phyloP scores from a whole-genome alignment of 1,140 invertebrate genomes.

The Sinella curviseta region DNA sequence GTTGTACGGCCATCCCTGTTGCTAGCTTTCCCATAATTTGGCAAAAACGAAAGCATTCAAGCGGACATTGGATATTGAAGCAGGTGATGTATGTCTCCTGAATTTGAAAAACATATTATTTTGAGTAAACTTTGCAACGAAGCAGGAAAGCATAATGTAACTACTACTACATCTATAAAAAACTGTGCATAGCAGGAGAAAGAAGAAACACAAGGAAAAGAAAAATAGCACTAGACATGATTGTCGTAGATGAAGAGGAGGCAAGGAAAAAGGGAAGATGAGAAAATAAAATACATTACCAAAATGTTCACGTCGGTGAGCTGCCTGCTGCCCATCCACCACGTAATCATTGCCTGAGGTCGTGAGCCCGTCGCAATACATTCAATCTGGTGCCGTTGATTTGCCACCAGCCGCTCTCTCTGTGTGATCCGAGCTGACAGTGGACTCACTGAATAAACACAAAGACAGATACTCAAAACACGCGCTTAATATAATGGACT shows the following conservation, averaged over 20 bases:
- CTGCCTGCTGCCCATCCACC: constrained; percentile 50
- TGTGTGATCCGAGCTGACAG: constrained; percentile 46
- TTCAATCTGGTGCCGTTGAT: constrained; percentile 48
- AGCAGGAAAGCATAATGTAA: too few species aligned
- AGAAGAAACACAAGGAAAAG: not conserved
- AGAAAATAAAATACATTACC: constrained; percentile 39
- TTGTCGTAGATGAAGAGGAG: too few species aligned
- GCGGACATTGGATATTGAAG: too few species aligned
- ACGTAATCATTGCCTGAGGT: constrained; percentile 50
- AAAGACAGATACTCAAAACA: constrained; percentile 17
- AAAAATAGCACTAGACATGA: not conserved
- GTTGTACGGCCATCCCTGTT: too few species aligned
- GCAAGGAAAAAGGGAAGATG: too few species aligned
- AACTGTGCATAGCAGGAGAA: too few species aligned
- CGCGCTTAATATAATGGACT: too few species aligned
- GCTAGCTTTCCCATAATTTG: too few species aligned
- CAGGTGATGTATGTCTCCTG: too few species aligned
- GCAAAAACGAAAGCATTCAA: too few species aligned
- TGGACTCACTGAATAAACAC: constrained; percentile 44
- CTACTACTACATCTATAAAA: too few species aligned
- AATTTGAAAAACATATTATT: too few species aligned
- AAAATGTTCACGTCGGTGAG: constrained; percentile 50
- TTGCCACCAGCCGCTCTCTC: constrained; percentile 45
- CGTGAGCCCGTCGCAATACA: constrained; percentile 47
- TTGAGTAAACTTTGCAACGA: constrained; percentile 13